A percentile compares a stretch with the other conserved stretches of the same genome.
These are phyloP conservation scores for Germaria angustata DNA, from an alignment of 2,888 invertebrate genomes.

Conservation along the genomic window DNA sequence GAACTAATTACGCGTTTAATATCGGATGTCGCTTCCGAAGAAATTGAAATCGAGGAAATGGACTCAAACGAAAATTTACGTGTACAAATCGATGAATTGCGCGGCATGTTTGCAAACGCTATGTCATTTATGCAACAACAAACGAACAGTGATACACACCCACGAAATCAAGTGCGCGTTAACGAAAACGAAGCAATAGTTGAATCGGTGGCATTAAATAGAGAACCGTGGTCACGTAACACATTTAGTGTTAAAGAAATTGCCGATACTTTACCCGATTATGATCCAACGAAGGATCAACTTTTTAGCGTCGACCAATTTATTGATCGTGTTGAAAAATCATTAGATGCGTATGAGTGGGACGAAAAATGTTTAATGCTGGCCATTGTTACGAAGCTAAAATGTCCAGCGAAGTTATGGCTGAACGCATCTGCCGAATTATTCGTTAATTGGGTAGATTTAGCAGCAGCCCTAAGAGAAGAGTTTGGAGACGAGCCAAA, in stretches of 20 bases:
- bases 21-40: neutral
- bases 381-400: too few species aligned
- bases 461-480: neutral
- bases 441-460: too few species aligned
- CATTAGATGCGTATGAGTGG: constrained; percentile 43
- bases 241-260: constrained; percentile 45
- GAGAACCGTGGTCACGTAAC: neutral
- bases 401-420: too few species aligned
- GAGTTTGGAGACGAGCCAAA: constrained; percentile 31
- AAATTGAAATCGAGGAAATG: neutral
- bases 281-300: too few species aligned
- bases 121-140: neutral
- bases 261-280: constrained; percentile 48
- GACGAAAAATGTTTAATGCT: constrained; percentile 44
- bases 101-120: too few species aligned
- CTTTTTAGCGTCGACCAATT: too few species aligned
- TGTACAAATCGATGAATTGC: too few species aligned
- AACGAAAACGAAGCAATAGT: too few species aligned
- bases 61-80: too few species aligned
- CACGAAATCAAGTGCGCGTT: too few species aligned
- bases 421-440: constrained; percentile 17
- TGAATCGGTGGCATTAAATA: too few species aligned
- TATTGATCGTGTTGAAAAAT: too few species aligned
- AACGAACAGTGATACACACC: neutral
- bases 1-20: neutral